phyloP scores from a whole-genome alignment of 2,888 invertebrate genomes.

The Aphidius colemani region DNA sequence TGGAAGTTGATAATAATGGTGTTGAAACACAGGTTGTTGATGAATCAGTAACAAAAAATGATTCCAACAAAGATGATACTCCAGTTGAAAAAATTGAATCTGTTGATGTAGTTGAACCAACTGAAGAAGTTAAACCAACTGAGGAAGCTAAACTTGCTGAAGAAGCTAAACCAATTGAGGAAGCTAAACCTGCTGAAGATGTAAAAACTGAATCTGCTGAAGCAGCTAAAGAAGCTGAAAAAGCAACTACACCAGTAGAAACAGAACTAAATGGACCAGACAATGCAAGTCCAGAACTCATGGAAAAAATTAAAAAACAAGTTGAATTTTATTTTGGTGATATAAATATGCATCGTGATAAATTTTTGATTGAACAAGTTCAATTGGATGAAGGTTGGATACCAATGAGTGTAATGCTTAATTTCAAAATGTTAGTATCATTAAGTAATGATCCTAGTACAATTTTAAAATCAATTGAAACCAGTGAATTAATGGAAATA shows the following conservation, averaged over 20 bases:
- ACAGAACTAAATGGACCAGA: slow-evolving; percentile 26
- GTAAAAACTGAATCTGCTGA: slow-evolving; percentile 3
- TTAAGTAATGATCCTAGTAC: slow-evolving; percentile 71
- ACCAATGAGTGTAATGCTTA: slow-evolving; percentile 78
- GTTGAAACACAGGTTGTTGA: slow-evolving; percentile 17
- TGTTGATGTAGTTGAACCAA: neutral
- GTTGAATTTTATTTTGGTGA: slow-evolving; percentile 81
- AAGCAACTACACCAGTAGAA: slow-evolving; percentile 22
- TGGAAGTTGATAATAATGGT: slow-evolving; percentile 11
- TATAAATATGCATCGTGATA: slow-evolving; percentile 88
- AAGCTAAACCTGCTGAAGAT: slow-evolving; percentile 13
- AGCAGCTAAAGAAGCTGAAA: slow-evolving; percentile 1
- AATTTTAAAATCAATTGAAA: slow-evolving; percentile 76
- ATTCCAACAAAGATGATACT: slow-evolving; percentile 21
- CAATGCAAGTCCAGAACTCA: slow-evolving; percentile 39
- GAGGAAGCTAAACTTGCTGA: slow-evolving; percentile 20
- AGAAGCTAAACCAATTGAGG: slow-evolving; percentile 15
- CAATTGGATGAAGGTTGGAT: slow-evolving; percentile 91
- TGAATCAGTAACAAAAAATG: slow-evolving; percentile 10
- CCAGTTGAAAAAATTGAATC: slow-evolving; percentile 30
- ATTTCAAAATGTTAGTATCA: slow-evolving; percentile 83
- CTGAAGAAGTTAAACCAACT: slow-evolving; percentile 11
- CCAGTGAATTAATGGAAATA: slow-evolving; percentile 69
- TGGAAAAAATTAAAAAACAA: slow-evolving; percentile 45
- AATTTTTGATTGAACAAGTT: slow-evolving; percentile 87